These are phyloP conservation scores for Onychorhynchus coronatus DNA, from an alignment of 2,113 vertebrate genomes.

Conservation along the genomic window DNA sequence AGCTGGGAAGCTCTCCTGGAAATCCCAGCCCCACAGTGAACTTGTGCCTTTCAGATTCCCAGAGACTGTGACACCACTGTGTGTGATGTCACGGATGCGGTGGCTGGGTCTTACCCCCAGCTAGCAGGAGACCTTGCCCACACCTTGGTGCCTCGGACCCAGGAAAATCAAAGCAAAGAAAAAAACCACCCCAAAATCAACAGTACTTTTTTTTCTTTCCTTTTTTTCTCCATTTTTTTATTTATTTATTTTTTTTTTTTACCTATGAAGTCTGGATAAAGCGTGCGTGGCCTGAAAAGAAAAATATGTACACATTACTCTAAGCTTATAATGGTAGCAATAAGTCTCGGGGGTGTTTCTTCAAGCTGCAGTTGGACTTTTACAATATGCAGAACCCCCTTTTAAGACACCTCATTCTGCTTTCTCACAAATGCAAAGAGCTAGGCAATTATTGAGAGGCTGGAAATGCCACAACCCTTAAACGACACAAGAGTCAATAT, in stretches of 20 bases:
- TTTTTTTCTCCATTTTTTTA: too few species aligned
- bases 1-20: not conserved
- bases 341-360: constrained; percentile 35
- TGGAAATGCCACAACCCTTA: constrained; percentile 24
- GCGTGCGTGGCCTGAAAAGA: not conserved
- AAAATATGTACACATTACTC: constrained; percentile 37
- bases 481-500: not conserved
- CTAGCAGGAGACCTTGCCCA: not conserved
- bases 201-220: not conserved
- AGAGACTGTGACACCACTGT: rapidly evolving
- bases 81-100: not conserved
- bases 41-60: rapidly evolving
- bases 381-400: constrained; percentile 49
- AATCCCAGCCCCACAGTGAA: not conserved
- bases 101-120: not conserved
- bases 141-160: rapidly evolving
- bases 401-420: not conserved
- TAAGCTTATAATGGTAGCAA: constrained; percentile 51
- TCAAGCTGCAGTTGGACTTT: not conserved
- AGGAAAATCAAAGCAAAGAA: not conserved
- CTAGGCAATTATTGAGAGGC: constrained; percentile 6
- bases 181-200: not conserved
- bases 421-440: constrained; percentile 53
- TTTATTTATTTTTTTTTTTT: not conserved
- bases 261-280: not conserved